These are phyloP conservation scores for Myzus persicae DNA, from an alignment of 1,140 invertebrate species.

Conservation along the genomic window DNA sequence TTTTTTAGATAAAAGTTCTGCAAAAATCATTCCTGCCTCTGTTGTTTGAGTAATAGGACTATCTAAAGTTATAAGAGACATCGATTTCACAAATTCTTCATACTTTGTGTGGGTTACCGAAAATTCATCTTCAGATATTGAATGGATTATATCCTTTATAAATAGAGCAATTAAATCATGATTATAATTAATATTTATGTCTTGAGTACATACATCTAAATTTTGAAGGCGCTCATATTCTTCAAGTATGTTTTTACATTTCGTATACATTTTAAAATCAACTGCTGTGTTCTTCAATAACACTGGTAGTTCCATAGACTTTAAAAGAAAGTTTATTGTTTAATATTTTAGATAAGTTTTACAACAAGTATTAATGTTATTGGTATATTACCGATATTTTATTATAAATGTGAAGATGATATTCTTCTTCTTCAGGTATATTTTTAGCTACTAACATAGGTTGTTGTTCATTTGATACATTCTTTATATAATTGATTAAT, in stretches of 20 bases:
- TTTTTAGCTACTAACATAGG: background rate
- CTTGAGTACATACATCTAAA: conserved; percentile 21
- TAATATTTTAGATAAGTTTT: background rate
- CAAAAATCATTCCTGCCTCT: conserved; percentile 33
- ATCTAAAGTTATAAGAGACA: background rate
- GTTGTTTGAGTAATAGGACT: background rate
- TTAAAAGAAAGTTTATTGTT: background rate
- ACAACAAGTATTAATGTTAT: too few relatives aligned
- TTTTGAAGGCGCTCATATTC: conserved; percentile 41
- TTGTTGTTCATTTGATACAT: conserved; percentile 48
- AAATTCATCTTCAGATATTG: background rate
- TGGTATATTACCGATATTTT: too few relatives aligned
- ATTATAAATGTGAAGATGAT: background rate
- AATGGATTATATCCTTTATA: conserved; percentile 35
- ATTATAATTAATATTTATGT: background rate
- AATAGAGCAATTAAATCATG: background rate
- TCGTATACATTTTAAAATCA: background rate
- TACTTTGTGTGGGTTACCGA: background rate
- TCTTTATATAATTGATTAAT: conserved; percentile 80
- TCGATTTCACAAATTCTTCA: conserved; percentile 41
- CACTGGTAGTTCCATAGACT: background rate
- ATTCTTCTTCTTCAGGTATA: conserved; percentile 40
- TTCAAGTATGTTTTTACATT: conserved; percentile 37
- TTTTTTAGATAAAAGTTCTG: conserved; percentile 50
- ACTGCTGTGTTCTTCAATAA: background rate